Percentiles rank a stretch among this genome's conserved stretches.
These are phyloP conservation scores for Drosophila nr. perissopoda DNA, from an alignment of 2,888 invertebrate species.

Conservation along the genomic window DNA sequence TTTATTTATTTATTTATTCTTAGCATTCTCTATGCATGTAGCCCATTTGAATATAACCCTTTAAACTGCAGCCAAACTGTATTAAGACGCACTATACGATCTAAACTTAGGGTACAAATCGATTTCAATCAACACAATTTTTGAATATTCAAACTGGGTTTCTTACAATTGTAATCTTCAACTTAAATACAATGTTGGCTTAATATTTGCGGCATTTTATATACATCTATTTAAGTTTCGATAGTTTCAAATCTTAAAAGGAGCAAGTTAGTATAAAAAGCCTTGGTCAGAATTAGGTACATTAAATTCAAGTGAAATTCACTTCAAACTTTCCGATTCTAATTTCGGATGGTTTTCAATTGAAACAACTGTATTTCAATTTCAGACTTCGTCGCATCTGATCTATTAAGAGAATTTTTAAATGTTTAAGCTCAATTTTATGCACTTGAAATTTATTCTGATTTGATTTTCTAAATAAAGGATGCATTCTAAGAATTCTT, in stretches of 20 bases:
- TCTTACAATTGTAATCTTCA: neutral
- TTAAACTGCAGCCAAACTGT: slow-evolving; percentile 37
- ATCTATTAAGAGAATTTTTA: neutral
- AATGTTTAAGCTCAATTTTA: neutral
- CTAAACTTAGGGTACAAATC: neutral
- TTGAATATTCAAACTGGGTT: neutral
- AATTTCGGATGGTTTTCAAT: neutral
- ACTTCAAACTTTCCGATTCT: neutral
- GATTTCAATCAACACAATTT: neutral
- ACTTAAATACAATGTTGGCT: neutral
- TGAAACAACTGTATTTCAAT: neutral
- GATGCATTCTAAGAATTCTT: neutral
- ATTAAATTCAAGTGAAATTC: neutral
- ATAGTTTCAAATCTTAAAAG: neutral
- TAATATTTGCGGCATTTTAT: neutral
- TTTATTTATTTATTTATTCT: slow-evolving; percentile 35
- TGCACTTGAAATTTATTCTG: neutral
- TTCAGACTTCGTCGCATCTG: neutral
- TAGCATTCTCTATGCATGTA: slow-evolving; percentile 52
- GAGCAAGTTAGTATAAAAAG: neutral
- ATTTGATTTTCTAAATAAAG: neutral
- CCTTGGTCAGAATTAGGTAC: neutral
- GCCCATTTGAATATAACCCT: slow-evolving; percentile 55
- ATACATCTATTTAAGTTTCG: neutral
- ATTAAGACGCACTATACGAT: slow-evolving; percentile 15